These are phyloP conservation scores for Creontiades dilutus DNA, from an alignment of 2,888 invertebrate genomes.

Conservation along the genomic window DNA sequence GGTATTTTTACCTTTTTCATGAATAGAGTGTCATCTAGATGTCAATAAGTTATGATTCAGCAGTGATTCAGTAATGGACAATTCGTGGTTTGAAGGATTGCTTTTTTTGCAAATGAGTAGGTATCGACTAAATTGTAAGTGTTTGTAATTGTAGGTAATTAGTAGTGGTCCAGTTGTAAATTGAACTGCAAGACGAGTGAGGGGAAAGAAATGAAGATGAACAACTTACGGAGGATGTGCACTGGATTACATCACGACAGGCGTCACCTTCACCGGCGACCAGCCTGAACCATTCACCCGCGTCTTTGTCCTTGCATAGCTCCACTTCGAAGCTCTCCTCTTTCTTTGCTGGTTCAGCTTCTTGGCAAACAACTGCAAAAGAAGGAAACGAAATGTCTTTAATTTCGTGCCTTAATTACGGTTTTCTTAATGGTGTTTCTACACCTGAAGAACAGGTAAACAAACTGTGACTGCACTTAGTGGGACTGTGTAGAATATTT, in stretches of 20 bases:
- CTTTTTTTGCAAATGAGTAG: no score
- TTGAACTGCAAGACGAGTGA: not conserved
- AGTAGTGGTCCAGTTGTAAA: no score
- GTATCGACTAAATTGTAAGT: no score
- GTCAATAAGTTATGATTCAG: no score
- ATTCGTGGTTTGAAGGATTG: no score
- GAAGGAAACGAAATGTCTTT: not conserved
- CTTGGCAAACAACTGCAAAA: slow-evolving; percentile 69
- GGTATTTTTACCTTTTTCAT: no score
- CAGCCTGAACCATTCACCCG: slow-evolving; percentile 96
- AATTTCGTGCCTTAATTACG: not conserved
- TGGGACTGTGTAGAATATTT: no score
- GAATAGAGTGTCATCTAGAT: no score
- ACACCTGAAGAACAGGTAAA: no score
- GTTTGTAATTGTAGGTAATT: no score
- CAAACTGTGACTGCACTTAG: no score
- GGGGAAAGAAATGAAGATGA: not conserved
- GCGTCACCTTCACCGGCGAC: slow-evolving; percentile 94
- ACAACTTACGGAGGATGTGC: slow-evolving; percentile 91
- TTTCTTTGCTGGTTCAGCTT: slow-evolving; percentile 79
- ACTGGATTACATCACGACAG: slow-evolving; percentile 96
- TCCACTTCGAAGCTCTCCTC: slow-evolving; percentile 93
- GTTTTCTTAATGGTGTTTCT: not conserved
- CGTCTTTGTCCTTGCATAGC: slow-evolving; percentile 95
- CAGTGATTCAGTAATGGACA: no score